Evolutionary conservation across 2,797 vertebrate genomes (phyloP).

Genomic region (Eulemur albifrons): DNA sequence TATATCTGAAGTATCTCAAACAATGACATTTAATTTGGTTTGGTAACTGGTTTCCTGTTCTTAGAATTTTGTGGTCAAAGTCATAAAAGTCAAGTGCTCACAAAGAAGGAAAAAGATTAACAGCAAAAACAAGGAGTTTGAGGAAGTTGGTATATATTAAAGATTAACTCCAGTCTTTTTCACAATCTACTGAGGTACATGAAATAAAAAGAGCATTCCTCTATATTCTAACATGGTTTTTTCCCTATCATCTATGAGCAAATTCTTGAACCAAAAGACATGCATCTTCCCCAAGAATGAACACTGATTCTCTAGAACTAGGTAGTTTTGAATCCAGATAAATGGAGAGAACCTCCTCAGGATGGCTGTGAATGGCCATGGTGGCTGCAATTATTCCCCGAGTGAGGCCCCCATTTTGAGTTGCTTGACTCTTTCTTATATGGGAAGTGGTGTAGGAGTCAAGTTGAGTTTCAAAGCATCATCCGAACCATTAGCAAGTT

Average conservation of each 20-base stretch:
- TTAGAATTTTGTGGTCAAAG: slow-evolving; percentile 62
- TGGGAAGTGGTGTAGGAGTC: background rate
- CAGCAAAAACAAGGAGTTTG: background rate
- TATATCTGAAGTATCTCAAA: slow-evolving; percentile 29
- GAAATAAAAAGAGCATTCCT: background rate
- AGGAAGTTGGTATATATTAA: background rate
- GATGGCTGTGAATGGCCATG: background rate
- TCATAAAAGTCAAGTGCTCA: slow-evolving; percentile 59
- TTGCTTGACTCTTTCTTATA: background rate
- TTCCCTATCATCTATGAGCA: background rate
- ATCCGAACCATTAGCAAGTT: background rate
- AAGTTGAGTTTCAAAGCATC: slow-evolving; percentile 26
- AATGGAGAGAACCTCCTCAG: background rate
- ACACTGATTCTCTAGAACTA: background rate
- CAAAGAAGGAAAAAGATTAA: slow-evolving; percentile 35
- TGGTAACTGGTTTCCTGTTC: slow-evolving; percentile 59
- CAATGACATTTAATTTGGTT: slow-evolving; percentile 60
- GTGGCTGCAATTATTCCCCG: background rate
- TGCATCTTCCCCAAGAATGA: background rate
- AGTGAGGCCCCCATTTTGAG: background rate
- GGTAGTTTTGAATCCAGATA: background rate
- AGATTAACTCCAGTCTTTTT: slow-evolving; percentile 32
- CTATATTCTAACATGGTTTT: background rate
- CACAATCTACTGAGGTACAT: background rate
- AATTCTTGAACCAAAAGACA: slow-evolving; percentile 30